phyloP scores from a whole-genome alignment of 1,140 invertebrate species.

The Sinonovacula constricta region DNA sequence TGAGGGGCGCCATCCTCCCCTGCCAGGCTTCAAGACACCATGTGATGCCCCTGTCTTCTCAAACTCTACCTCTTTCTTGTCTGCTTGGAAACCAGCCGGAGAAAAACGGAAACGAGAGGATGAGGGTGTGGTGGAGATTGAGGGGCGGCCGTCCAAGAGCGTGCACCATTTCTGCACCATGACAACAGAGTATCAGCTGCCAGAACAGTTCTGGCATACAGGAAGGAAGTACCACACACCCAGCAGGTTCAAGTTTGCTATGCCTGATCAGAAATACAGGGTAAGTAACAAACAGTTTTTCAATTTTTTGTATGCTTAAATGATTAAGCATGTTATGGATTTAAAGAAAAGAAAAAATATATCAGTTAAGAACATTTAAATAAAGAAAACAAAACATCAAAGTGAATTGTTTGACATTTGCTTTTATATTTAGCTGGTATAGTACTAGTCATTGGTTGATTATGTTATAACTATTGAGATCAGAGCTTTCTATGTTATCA shows the following conservation, averaged over 20 bases:
- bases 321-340: too few relatives aligned
- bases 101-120: conserved; percentile 34
- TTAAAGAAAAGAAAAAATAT: too few relatives aligned
- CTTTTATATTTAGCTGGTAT: too few relatives aligned
- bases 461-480: too few relatives aligned
- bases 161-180: conserved; percentile 74
- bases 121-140: conserved; percentile 16
- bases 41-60: conserved; percentile 32
- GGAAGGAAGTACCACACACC: conserved; percentile 69
- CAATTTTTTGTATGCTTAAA: too few relatives aligned
- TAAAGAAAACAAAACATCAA: too few relatives aligned
- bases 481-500: too few relatives aligned
- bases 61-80: conserved; percentile 62
- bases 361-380: too few relatives aligned
- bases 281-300: too few relatives aligned
- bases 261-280: conserved; percentile 62
- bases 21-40: conserved; percentile 29
- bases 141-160: conserved; percentile 45
- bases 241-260: conserved; percentile 57
- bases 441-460: too few relatives aligned
- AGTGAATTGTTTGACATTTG: too few relatives aligned
- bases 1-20: conserved; percentile 50
- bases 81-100: conserved; percentile 60
- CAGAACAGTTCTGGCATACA: conserved; percentile 60
- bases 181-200: conserved; percentile 67